A percentile compares a stretch with the other conserved stretches of the same genome.
Conservation (phyloP, 2,888 invertebrate species). For the Tenthredo notha region DNA sequence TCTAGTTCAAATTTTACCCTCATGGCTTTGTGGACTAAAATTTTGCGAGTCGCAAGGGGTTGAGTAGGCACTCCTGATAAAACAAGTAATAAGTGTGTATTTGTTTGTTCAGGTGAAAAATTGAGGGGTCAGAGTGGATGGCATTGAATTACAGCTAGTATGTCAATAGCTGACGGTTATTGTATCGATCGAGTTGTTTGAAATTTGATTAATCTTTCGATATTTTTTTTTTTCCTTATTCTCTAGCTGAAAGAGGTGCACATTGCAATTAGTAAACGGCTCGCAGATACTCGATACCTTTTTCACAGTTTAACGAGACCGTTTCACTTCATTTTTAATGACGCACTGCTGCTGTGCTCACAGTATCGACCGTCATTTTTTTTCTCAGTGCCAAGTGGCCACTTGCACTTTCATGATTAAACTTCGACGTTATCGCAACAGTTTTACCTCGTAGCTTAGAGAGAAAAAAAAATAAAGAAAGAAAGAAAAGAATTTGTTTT, state of each 20-base stretch:
- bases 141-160: neutral
- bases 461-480: neutral
- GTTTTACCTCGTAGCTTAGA: neutral
- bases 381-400: slow-evolving; percentile 29
- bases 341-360: slow-evolving; percentile 8
- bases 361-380: slow-evolving; percentile 35
- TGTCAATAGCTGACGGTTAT: slow-evolving; percentile 20
- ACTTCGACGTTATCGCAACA: slow-evolving; percentile 17
- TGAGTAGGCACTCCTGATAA: neutral
- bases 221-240: neutral
- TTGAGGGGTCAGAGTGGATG: slow-evolving; percentile 16
- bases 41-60: neutral
- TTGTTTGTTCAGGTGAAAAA: slow-evolving; percentile 5
- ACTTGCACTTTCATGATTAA: slow-evolving; percentile 42
- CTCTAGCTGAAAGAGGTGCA: neutral
- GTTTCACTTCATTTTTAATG: slow-evolving; percentile 43
- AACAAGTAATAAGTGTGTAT: neutral
- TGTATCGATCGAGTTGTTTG: neutral
- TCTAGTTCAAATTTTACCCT: neutral
- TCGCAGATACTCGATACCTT: slow-evolving; percentile 34
- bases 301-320: slow-evolving; percentile 37
- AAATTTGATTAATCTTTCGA: neutral
- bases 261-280: slow-evolving; percentile 43
- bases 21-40: neutral
- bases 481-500: neutral